Conservation (phyloP, 1,140 invertebrate species). For the Megalopta genalis region DNA sequence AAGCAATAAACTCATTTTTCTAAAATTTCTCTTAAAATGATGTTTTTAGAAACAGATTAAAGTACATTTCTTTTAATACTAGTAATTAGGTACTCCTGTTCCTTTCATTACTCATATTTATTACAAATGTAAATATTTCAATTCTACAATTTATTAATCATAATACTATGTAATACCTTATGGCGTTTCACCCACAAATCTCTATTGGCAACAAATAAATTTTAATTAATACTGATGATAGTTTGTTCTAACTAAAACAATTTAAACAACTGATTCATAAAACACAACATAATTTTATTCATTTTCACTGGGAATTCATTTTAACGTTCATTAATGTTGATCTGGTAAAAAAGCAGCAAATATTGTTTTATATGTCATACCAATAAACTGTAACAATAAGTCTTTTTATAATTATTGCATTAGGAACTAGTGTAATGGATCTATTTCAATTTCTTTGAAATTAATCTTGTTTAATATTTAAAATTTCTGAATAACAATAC, state of each 20-base stretch:
- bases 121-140: constrained; percentile 12
- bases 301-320: not conserved
- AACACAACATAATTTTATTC: not conserved
- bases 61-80: constrained; percentile 10
- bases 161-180: constrained; percentile 38
- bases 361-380: not conserved
- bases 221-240: constrained; percentile 41
- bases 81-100: constrained; percentile 37
- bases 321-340: not conserved
- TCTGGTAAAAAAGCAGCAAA: not conserved
- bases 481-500: not conserved
- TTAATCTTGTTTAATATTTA: not conserved
- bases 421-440: constrained; percentile 29
- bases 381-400: constrained; percentile 8
- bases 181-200: constrained; percentile 35
- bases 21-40: constrained; percentile 9
- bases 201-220: constrained; percentile 25
- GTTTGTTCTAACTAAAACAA: constrained; percentile 12
- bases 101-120: constrained; percentile 11
- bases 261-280: not conserved
- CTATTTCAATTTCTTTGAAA: constrained; percentile 7
- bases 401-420: constrained; percentile 2
- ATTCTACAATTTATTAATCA: constrained; percentile 6
- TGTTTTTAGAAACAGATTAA: constrained; percentile 10
- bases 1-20: constrained; percentile 28